These are phyloP conservation scores for Oncopodura yosiiana DNA, from an alignment of 1,140 invertebrate species.

Conservation along the genomic window DNA sequence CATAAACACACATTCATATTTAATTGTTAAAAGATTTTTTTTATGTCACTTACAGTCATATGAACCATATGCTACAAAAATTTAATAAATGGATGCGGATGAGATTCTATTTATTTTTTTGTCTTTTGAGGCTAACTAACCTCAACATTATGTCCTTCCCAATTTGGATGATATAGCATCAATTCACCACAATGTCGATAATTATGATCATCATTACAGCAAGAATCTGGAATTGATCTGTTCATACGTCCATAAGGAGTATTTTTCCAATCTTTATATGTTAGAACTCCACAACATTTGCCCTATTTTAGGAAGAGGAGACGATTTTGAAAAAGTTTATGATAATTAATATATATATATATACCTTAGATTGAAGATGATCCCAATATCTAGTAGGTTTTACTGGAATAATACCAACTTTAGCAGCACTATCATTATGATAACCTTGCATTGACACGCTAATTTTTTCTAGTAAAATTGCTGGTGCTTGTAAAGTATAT, in stretches of 20 bases:
- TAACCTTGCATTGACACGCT: conserved; percentile 6
- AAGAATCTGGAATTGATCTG: conserved; percentile 16
- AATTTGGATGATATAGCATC: conserved; percentile 3
- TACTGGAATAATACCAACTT: conserved; percentile 3
- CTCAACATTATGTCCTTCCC: conserved; percentile 1
- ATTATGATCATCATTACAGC: conserved; percentile 15
- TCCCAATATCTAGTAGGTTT: conserved; percentile 12
- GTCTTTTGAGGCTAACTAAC: no score
- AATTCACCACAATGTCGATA: conserved; percentile 6
- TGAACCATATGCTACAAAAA: no score
- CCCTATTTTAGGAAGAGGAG: not conserved
- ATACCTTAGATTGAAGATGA: conserved; percentile 19
- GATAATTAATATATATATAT: not conserved
- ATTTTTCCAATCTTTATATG: conserved; percentile 19
- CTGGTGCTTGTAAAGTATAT: not conserved
- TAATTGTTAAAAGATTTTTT: no score
- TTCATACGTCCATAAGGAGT: not conserved
- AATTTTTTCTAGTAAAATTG: not conserved
- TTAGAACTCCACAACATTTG: conserved; percentile 20
- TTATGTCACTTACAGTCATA: no score
- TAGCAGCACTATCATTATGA: not conserved
- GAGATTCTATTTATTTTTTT: no score
- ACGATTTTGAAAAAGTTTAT: not conserved
- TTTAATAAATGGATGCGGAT: no score
- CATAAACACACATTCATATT: no score